Percentiles rank a stretch among this genome's conserved stretches.
phyloP scores from a whole-genome alignment of 2,888 invertebrate species.

The Lottia gigantea region DNA sequence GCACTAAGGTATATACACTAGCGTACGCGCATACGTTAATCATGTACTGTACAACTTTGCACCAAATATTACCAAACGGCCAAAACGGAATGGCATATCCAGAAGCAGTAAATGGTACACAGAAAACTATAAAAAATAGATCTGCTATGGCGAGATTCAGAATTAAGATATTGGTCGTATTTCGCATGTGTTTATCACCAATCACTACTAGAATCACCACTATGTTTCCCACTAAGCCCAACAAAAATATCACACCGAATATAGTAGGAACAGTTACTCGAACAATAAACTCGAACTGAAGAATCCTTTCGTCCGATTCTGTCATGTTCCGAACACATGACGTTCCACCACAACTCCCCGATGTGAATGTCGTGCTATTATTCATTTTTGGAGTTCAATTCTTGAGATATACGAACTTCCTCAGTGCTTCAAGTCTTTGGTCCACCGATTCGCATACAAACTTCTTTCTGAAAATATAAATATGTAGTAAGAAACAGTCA shows the following conservation, averaged over 20 bases:
- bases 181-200: constrained; percentile 90
- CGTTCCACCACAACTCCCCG: no score
- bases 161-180: constrained; percentile 91
- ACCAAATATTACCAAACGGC: constrained; percentile 92
- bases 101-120: constrained; percentile 93
- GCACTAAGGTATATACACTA: constrained; percentile 90
- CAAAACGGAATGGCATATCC: constrained; percentile 88
- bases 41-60: constrained; percentile 90
- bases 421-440: no score
- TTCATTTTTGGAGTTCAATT: no score
- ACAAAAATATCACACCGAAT: constrained; percentile 86
- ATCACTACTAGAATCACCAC: constrained; percentile 89
- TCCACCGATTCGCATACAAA: no score
- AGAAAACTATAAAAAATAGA: constrained; percentile 89
- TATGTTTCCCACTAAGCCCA: constrained; percentile 90
- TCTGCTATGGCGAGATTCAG: constrained; percentile 91
- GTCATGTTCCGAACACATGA: neutral
- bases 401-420: no score
- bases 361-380: no score
- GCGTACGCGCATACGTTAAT: constrained; percentile 93
- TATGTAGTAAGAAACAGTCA: no score
- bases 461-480: no score
- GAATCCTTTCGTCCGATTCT: neutral
- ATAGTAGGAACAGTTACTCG: constrained; percentile 72
- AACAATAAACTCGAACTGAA: constrained; percentile 43